A percentile compares a stretch with the other conserved stretches of the same genome.
Evolutionary conservation across 1,140 invertebrate genomes (phyloP).

Genomic region (Araneus ventricosus): DNA sequence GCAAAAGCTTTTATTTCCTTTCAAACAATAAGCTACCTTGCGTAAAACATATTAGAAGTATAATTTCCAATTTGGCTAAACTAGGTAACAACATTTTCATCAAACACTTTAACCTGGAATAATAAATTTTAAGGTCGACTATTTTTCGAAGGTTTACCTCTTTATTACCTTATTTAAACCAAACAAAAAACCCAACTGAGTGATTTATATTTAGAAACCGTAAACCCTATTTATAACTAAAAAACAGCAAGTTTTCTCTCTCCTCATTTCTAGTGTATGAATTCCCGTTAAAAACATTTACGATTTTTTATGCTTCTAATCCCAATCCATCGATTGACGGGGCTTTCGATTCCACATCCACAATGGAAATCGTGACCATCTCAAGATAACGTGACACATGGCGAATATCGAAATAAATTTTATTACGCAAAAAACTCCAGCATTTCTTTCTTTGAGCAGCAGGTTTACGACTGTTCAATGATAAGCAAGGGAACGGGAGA

Average conservation of each 20-base stretch:
- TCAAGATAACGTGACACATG: neutral
- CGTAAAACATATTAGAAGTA: no score
- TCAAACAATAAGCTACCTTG: no score
- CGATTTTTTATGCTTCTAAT: neutral
- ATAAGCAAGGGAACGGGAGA: neutral
- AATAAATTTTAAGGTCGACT: no score
- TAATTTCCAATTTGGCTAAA: no score
- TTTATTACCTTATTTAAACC: no score
- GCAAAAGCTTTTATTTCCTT: no score
- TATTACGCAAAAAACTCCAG: neutral
- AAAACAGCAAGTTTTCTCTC: neutral
- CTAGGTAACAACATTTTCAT: no score
- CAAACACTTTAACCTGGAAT: no score
- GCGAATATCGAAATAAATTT: conserved; percentile 15
- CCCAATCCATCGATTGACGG: neutral
- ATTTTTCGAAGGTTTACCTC: no score
- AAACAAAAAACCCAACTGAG: no score
- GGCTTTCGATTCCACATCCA: neutral
- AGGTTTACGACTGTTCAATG: neutral
- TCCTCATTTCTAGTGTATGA: neutral
- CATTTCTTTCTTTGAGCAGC: neutral
- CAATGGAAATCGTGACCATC: conserved; percentile 11
- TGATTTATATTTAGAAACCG: neutral
- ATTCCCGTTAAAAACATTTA: neutral
- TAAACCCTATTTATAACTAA: neutral